phyloP scores from a whole-genome alignment of 2,113 vertebrate genomes.

The Gnathonemus echidnorhynchus region DNA sequence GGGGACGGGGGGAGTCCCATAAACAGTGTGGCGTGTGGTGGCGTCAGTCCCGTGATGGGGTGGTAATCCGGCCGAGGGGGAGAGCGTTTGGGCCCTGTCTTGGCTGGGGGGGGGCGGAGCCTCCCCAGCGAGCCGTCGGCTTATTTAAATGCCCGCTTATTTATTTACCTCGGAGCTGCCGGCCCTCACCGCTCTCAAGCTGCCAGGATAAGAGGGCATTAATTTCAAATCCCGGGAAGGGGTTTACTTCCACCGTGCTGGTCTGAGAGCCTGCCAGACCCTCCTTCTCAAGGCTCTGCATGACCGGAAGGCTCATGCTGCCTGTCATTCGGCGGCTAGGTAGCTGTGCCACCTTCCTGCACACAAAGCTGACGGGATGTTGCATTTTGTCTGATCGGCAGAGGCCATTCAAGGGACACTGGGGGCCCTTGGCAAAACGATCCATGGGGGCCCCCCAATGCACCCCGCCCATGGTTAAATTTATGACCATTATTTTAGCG shows the following conservation, averaged over 20 bases:
- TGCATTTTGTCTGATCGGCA: not conserved
- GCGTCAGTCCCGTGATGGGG: constrained; percentile 43
- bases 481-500: too few relatives aligned
- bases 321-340: not conserved
- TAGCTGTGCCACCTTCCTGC: not conserved
- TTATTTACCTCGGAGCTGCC: constrained; percentile 43
- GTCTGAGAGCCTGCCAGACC: not conserved
- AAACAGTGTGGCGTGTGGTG: constrained; percentile 62
- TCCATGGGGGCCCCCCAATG: too few relatives aligned
- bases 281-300: not conserved
- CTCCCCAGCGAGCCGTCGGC: constrained; percentile 56
- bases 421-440: too few relatives aligned
- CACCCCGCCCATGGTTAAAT: too few relatives aligned
- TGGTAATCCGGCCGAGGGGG: not conserved
- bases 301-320: not conserved
- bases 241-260: not conserved
- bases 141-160: constrained; percentile 52
- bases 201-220: constrained; percentile 3
- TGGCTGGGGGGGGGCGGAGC: not conserved
- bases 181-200: not conserved
- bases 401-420: too few relatives aligned
- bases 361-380: not conserved
- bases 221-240: not conserved
- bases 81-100: not conserved
- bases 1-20: constrained; percentile 50